A percentile compares a stretch with the other conserved stretches of the same genome.
These are phyloP conservation scores for Melolontha melolontha DNA, from an alignment of 2,888 invertebrate genomes.

Conservation along the genomic window DNA sequence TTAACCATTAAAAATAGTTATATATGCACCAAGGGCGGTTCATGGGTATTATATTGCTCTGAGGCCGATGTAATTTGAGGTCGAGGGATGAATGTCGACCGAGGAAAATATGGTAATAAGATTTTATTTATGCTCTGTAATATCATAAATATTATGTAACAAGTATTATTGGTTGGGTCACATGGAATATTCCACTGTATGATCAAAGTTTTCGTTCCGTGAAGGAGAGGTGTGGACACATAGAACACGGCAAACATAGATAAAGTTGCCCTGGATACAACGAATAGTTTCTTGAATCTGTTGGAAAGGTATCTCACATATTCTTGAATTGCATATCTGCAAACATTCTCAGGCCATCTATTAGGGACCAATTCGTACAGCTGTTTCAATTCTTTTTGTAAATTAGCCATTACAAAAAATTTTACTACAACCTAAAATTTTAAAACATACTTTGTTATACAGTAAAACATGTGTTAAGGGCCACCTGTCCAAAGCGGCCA, in stretches of 20 bases:
- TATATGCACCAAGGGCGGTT: too few species aligned
- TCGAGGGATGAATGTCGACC: too few species aligned
- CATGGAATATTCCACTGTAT: slow-evolving; percentile 22
- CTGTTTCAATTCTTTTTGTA: too few species aligned
- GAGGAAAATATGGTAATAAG: too few species aligned
- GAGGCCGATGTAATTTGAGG: too few species aligned
- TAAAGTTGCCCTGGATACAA: slow-evolving; percentile 8
- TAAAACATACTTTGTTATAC: too few species aligned
- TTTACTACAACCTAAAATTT: too few species aligned
- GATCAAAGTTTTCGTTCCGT: not conserved
- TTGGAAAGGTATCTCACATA: not conserved
- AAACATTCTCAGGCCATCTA: slow-evolving; percentile 21
- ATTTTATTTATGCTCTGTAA: slow-evolving; percentile 7
- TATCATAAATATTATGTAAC: slow-evolving; percentile 3
- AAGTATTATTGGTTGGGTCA: not conserved
- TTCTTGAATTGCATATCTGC: slow-evolving; percentile 4
- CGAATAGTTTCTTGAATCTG: slow-evolving; percentile 8
- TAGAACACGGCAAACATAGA: not conserved
- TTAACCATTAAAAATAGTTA: too few species aligned
- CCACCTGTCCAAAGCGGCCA: too few species aligned
- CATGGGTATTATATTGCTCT: too few species aligned
- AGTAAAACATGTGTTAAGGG: too few species aligned
- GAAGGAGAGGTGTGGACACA: slow-evolving; percentile 8
- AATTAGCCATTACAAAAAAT: too few species aligned
- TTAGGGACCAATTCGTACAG: slow-evolving; percentile 12